Evolutionary conservation across 2,797 vertebrate genomes (phyloP), one percentile per base, ranked within the genome.

Genomic region (Synanceia verrucosa): DNA sequence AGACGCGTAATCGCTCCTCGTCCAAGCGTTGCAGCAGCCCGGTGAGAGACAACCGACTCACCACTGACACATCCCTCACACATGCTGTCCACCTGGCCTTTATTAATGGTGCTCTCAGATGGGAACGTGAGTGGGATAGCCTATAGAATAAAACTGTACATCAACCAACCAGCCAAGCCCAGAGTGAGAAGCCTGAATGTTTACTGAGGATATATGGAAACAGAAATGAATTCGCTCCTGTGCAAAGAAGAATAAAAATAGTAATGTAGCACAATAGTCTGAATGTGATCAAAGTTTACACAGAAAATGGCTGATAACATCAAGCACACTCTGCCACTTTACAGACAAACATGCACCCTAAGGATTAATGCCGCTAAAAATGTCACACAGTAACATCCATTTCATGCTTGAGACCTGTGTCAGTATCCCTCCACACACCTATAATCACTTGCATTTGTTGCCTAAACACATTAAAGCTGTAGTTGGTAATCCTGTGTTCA

Each of bases 51-150:
- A 62, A 18, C 10, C 12, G 61, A 53, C 68, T 11, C 44, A 9
- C 28, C 7, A n/a, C 23, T 70, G 79, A 70, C 59, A 59, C 65
- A 59, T 88, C 29, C 51, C 21, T 13, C 80, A 68, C 83, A 84
- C 81, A 81, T 82, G 81, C 65, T 48, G 4, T 55, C 43, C 71
- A 57, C 61, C 60, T 73, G 70, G 16, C 4, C 13, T 50, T 44
- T 29, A 43, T 66, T 65, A 19, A 60, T 14, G 9, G 23, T 36
- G 31, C 29, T 28, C 44, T 33, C 36, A 67, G n/a, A 34, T 19
- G 29, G 4, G 2, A 34, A n/a, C 26, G 13, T 50, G 9, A 24
- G 39, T 4, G 13, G 8, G 53, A n/a, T 33, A 44, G 16, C 1
- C 4, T 33, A 6, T 9, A 39, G 26, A 36, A 57, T 29, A 2